Conservation (phyloP, 2,113 vertebrate genomes). For the Marmota monax region DNA sequence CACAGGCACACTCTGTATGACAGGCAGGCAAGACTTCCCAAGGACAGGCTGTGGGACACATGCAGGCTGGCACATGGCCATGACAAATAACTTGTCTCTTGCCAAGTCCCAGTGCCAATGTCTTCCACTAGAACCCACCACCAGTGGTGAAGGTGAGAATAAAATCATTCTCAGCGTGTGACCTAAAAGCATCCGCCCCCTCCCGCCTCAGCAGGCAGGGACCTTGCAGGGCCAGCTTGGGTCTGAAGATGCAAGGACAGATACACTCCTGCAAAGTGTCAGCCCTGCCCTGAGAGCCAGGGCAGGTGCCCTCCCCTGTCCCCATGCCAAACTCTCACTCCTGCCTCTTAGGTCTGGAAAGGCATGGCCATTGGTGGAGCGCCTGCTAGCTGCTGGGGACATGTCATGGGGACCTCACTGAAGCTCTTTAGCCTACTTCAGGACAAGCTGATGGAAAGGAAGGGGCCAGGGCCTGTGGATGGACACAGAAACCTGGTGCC, state of each 20-base stretch:
- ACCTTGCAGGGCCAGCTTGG: not conserved
- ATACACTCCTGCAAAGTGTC: not conserved
- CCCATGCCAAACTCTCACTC: not conserved
- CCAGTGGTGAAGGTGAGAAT: not conserved
- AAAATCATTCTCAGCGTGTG: rapidly evolving
- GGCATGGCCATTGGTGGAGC: too few species aligned
- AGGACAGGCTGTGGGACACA: not conserved
- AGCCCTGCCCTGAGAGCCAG: not conserved
- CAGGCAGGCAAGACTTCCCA: conserved; percentile 40
- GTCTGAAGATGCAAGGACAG: not conserved
- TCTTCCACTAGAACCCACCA: not conserved
- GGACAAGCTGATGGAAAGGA: not conserved
- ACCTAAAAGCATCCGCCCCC: not conserved
- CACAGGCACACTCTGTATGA: not conserved
- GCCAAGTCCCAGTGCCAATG: conserved; percentile 32
- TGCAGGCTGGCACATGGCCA: not conserved
- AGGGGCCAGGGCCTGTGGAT: rapidly evolving
- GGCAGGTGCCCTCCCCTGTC: not conserved
- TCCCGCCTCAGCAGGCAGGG: not conserved
- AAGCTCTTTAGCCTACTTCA: not conserved
- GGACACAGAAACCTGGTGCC: not conserved
- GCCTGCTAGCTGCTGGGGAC: not conserved
- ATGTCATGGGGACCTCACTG: not conserved
- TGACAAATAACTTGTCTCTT: conserved; percentile 38
- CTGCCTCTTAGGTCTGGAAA: not conserved